A percentile compares a stretch with the other conserved stretches of the same genome.
phyloP scores from a whole-genome alignment of 2,888 invertebrate genomes.

The Eulithis prunata region DNA sequence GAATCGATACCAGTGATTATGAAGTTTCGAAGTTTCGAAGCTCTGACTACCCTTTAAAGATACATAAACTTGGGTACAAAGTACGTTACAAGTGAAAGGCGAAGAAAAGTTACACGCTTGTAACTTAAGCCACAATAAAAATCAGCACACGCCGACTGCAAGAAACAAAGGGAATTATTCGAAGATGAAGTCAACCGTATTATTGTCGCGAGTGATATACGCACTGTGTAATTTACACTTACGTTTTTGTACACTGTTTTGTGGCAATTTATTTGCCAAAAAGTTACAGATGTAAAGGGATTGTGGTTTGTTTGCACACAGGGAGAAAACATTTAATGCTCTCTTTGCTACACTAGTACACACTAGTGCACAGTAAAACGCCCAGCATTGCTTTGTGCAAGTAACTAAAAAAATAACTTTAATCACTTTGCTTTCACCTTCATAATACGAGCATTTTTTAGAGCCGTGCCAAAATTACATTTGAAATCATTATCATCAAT shows the following conservation, averaged over 20 bases:
- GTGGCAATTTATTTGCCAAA: conserved; percentile 40
- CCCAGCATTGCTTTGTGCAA: no score
- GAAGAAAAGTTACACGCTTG: conserved; percentile 8
- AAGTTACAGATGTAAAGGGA: conserved; percentile 29
- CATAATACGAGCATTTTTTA: no score
- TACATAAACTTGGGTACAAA: no score
- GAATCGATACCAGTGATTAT: no score
- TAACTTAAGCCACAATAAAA: conserved; percentile 55
- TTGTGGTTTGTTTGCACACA: conserved; percentile 4
- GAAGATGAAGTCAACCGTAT: conserved; percentile 83
- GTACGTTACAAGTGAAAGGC: not conserved
- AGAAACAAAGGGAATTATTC: conserved; percentile 83
- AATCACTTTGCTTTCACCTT: no score
- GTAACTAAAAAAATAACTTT: no score
- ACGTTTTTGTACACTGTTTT: conserved; percentile 52
- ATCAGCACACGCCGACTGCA: conserved; percentile 67
- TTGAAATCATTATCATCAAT: no score
- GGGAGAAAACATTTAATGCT: not conserved
- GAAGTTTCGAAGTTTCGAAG: no score
- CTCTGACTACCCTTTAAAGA: no score
- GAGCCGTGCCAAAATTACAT: no score
- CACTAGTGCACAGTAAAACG: no score
- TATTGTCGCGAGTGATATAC: conserved; percentile 81
- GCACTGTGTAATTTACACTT: conserved; percentile 78
- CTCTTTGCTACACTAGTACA: no score